Base-by-base conservation (phyloP, 2,797 vertebrate genomes). In the Merluccius polli region DNA sequence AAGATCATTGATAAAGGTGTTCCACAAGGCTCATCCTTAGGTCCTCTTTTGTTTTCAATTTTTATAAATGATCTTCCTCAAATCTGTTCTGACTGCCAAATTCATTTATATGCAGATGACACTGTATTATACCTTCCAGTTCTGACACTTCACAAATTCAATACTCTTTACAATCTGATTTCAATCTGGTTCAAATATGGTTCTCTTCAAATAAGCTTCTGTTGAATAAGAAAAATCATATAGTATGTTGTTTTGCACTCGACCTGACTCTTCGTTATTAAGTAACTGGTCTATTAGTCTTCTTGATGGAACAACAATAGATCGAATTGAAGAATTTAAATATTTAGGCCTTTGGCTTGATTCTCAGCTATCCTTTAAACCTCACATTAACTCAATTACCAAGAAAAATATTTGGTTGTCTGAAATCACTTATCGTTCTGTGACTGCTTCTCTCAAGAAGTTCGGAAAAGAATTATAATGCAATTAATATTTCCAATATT, bases 321-420 rank as follows among this genome's bases (percentile, higher is more conserved):
- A 32, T 10, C 16, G 16, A 35, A 31, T 71, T 18, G 30, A 71
- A 15, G 69, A 71, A 71, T 32, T 71, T 32, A 32, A 71, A 71
- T 71, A 71, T 71, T 13, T 71, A 15, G 69, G 69, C 32, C 30
- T 71, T 18, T 71, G 69, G 69, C 69, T 71, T 32, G 69, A 71
- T 35, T 35, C 31, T 35, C 69, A 35, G 32, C 69, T 71, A 18
- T 71, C 30, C 15, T 71, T 71, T 71, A 71, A 32, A n/a, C 30
- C 69, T 11, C 69, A 71, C 35, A 71, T 71, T 63, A 24, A 63
- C 4, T n/a, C 52, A 63, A 21, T 63, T 4, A 63, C n/a, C 18
- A 63, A 63, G 52, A 63, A 63, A n/a, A 63, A 63, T n/a, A n/a
- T 21, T 21, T 63, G 18, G 52, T 24, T 21, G 52, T 24, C 21